These are phyloP conservation scores for Neolamprologus longior DNA, from an alignment of 2,113 vertebrate species.

Conservation along the genomic window DNA sequence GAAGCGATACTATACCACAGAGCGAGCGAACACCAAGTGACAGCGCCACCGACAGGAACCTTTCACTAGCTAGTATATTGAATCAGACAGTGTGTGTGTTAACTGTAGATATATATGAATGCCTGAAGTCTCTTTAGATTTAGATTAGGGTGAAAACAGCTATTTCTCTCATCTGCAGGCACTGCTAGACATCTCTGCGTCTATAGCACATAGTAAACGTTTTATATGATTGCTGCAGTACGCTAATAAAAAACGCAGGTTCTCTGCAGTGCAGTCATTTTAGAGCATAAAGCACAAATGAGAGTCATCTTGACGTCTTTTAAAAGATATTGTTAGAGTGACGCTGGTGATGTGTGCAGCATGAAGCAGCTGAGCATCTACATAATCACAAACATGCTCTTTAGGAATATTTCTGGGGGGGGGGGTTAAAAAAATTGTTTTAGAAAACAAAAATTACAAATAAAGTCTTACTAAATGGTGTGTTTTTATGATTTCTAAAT, in stretches of 20 bases:
- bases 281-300: neutral
- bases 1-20: no score
- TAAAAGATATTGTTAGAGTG: neutral
- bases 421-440: neutral
- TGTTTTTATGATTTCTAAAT: neutral
- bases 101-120: neutral
- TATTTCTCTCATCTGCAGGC: neutral
- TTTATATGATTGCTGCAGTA: neutral
- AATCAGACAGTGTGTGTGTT: neutral
- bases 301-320: neutral
- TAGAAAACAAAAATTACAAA: neutral
- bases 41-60: no score
- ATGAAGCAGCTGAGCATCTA: neutral
- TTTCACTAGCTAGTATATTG: neutral
- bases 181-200: neutral
- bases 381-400: neutral
- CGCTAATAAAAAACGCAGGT: neutral
- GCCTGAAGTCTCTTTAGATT: neutral
- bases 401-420: neutral
- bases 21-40: no score
- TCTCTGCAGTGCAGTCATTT: neutral
- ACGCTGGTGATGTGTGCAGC: neutral
- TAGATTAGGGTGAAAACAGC: neutral
- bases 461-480: neutral
- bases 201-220: neutral